phyloP scores from a whole-genome alignment of 1,140 invertebrate genomes.

The Nasonia vitripennis region DNA sequence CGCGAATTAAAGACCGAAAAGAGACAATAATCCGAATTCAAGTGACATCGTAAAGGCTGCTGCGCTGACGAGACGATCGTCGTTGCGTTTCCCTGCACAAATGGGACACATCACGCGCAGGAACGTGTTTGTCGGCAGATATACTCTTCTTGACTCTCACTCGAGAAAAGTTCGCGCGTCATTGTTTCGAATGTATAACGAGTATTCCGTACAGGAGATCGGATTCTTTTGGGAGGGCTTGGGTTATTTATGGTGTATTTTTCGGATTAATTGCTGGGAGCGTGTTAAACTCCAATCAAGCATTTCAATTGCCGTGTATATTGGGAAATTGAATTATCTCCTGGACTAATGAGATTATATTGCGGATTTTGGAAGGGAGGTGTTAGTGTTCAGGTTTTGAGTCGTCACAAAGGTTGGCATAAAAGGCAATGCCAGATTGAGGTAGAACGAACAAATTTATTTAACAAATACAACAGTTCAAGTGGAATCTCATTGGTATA shows the following conservation, averaged over 20 bases:
- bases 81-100: background rate
- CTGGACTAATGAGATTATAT: background rate
- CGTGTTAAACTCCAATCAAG: slow-evolving; percentile 3
- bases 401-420: too few relatives aligned
- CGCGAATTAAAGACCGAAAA: background rate
- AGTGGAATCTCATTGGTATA: too few relatives aligned
- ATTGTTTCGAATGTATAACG: background rate
- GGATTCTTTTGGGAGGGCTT: background rate
- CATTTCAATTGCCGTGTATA: background rate
- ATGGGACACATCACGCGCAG: background rate
- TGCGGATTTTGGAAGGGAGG: too few relatives aligned
- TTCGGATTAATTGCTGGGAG: background rate
- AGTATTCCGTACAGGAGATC: background rate
- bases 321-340: slow-evolving; percentile 1
- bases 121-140: background rate
- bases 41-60: background rate
- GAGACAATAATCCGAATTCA: slow-evolving; percentile 36
- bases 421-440: too few relatives aligned
- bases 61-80: too few relatives aligned
- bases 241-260: background rate
- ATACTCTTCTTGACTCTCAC: background rate
- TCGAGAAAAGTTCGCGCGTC: background rate
- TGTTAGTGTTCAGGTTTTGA: too few relatives aligned
- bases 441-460: too few relatives aligned
- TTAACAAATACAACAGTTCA: too few relatives aligned